Percentiles rank a stretch among this genome's conserved stretches.
phyloP scores from a whole-genome alignment of 2,797 vertebrate genomes.

The Melanotaenia nigrans region DNA sequence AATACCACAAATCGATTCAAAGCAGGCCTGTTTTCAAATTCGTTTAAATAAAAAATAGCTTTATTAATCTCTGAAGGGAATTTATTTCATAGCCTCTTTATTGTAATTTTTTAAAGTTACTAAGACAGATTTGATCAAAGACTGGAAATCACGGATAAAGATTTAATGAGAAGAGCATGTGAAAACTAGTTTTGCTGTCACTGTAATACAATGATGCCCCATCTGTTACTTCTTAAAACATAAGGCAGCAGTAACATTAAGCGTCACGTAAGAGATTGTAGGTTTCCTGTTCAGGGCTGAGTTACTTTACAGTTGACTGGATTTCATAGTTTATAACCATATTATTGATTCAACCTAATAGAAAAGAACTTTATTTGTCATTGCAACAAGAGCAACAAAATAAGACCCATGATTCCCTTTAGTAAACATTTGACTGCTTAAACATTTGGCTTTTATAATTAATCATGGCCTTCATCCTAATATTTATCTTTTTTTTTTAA shows the following conservation, averaged over 20 bases:
- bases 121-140: no score
- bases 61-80: no score
- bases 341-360: background rate
- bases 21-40: background rate
- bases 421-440: background rate
- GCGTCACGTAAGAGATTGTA: background rate
- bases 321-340: background rate
- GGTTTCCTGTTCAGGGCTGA: background rate
- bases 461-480: no score
- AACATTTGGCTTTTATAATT: no score
- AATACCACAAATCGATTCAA: background rate
- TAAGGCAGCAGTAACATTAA: background rate
- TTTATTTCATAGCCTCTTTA: no score
- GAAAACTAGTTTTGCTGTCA: background rate
- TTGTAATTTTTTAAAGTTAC: no score
- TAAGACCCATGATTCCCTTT: background rate
- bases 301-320: background rate
- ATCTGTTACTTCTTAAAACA: background rate
- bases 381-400: no score
- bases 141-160: no score
- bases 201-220: background rate
- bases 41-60: no score
- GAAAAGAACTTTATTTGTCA: no score
- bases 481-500: no score
- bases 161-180: background rate